Evolutionary conservation across 2,888 invertebrate species (phyloP), one percentile per base, ranked within the genome.

Genomic region (Dryomyza anilis): DNA sequence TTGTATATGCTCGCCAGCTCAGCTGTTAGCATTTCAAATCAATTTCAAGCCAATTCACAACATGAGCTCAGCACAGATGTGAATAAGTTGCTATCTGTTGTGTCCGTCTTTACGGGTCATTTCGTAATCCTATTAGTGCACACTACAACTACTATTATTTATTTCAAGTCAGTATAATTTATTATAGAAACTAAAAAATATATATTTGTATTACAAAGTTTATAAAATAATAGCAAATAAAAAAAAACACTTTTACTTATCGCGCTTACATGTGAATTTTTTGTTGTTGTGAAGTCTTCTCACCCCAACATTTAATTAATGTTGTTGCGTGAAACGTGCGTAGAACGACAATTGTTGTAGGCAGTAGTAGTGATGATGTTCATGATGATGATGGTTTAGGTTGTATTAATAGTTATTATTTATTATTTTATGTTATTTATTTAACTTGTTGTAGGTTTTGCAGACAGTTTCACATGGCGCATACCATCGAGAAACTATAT

Each of bases 161-260:
- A 33, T 12, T n/a, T 33, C 33, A 33, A 33, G 6, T 33, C 3
- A 14, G 12, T 7, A 25, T 2, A 25, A 27, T 50, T 25, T 25
- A 27, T 12, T n/a, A 25, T n/a, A 21, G 3, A 23, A n/a, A 52
- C 14, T 52, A 29, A 29, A 48, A 23, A 25, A 52, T 29, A 36
- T 14, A 55, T 36, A 12, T 23, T 14, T 14, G 21, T 36, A n/a
- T n/a, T n/a, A n/a, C n/a, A n/a, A n/a, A n/a, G n/a, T n/a, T n/a
- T n/a, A 14, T 12, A 19, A 33, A 55, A 36, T 19, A 36, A 21
- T 21, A 36, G 19, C 36, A 10, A 33, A 55, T 55, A 39, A 57
- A 30, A 43, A 14, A 23, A 57, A 59, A 48, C 59, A 59, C 59
- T 60, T 60, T 60, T 60, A 60, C 60, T 60, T 60, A 33, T 60